These are phyloP conservation scores for Centrocercus urophasianus DNA, from an alignment of 2,113 vertebrate species.

Conservation along the genomic window DNA sequence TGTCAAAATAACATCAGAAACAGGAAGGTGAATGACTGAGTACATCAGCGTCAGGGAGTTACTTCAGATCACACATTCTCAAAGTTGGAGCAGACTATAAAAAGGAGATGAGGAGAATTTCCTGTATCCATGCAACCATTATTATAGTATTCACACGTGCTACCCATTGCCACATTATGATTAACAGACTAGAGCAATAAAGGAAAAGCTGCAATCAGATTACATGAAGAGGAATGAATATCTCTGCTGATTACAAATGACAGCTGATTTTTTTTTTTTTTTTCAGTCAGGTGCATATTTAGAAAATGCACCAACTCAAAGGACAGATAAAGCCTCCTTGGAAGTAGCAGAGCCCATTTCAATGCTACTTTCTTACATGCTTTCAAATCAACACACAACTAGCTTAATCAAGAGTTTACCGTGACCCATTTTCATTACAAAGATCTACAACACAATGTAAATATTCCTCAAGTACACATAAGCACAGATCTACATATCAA, in stretches of 20 bases:
- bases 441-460: background rate
- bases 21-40: background rate
- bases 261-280: slow-evolving; percentile 2
- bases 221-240: slow-evolving; percentile 62
- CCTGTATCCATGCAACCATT: slow-evolving; percentile 66
- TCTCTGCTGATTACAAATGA: slow-evolving; percentile 65
- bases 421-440: background rate
- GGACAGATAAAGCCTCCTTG: background rate
- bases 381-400: background rate
- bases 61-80: background rate
- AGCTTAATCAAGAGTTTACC: background rate
- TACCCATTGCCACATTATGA: slow-evolving; percentile 12
- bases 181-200: slow-evolving; percentile 47
- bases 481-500: background rate
- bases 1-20: background rate
- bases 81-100: background rate
- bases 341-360: background rate
- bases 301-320: background rate
- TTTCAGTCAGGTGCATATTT: slow-evolving; percentile 34
- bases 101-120: slow-evolving; percentile 51
- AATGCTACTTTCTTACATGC: background rate
- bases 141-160: slow-evolving; percentile 48
- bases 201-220: slow-evolving; percentile 64
- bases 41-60: background rate
- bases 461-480: background rate